Conservation (phyloP, 2,797 vertebrate genomes). For the Eulemur rubriventer region DNA sequence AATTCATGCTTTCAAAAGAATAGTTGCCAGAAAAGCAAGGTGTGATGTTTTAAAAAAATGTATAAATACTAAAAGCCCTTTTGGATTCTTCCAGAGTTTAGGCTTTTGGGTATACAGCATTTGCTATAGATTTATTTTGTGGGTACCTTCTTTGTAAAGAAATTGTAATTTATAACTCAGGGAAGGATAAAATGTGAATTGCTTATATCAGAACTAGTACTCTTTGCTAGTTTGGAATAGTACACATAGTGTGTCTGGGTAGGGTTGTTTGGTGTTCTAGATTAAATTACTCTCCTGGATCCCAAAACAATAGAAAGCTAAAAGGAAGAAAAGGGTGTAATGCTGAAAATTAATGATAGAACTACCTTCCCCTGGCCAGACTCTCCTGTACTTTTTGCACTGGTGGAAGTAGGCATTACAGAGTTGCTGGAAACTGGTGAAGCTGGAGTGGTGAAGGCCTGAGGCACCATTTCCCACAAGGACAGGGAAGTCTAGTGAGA, state of each 20-base stretch:
- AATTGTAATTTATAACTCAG: slow-evolving; percentile 20
- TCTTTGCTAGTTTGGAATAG: neutral
- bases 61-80: neutral
- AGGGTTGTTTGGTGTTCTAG: neutral
- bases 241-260: neutral
- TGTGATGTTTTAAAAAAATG: slow-evolving; percentile 3
- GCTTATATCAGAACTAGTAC: neutral
- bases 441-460: neutral
- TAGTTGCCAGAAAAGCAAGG: slow-evolving; percentile 20
- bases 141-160: slow-evolving; percentile 33
- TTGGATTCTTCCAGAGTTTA: neutral
- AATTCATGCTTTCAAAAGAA: slow-evolving; percentile 29
- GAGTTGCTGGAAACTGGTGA: neutral
- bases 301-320: neutral
- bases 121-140: slow-evolving; percentile 50
- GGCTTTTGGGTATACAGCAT: neutral
- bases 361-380: neutral
- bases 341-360: neutral
- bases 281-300: neutral
- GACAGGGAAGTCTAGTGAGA: neutral
- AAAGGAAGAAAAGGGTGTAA: neutral
- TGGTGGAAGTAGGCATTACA: neutral
- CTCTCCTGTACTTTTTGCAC: neutral
- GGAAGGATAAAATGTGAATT: neutral
- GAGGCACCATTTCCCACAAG: neutral